Percentiles rank a stretch among this genome's conserved stretches.
Conservation (phyloP, 1,140 invertebrate species). For the Listronotus oregonensis region DNA sequence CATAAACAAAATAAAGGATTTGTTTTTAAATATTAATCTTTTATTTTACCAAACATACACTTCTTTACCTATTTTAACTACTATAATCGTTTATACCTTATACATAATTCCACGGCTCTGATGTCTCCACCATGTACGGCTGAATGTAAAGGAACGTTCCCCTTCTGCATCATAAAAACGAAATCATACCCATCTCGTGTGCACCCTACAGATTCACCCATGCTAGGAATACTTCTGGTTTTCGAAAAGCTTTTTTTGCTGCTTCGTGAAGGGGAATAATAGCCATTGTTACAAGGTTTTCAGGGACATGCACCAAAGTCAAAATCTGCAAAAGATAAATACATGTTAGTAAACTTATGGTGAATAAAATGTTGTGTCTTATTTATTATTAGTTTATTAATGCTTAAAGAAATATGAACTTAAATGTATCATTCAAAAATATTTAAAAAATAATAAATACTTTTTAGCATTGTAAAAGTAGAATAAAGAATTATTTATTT, state of each 20-base stretch:
- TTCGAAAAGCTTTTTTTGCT: slow-evolving; percentile 81
- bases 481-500: too few relatives aligned
- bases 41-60: too few relatives aligned
- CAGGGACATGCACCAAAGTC: slow-evolving; percentile 73
- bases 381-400: too few relatives aligned
- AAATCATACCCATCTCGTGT: slow-evolving; percentile 79
- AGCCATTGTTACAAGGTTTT: slow-evolving; percentile 80
- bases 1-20: too few relatives aligned
- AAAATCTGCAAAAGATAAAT: slow-evolving; percentile 62
- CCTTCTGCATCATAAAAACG: slow-evolving; percentile 81
- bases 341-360: too few relatives aligned
- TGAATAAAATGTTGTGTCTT: too few relatives aligned
- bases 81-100: slow-evolving; percentile 51
- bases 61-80: too few relatives aligned
- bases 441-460: too few relatives aligned
- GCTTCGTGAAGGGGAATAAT: slow-evolving; percentile 88
- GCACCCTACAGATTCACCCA: slow-evolving; percentile 77
- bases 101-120: slow-evolving; percentile 83
- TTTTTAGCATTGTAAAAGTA: too few relatives aligned
- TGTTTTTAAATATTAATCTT: too few relatives aligned
- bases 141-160: slow-evolving; percentile 84
- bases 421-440: too few relatives aligned
- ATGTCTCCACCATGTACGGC: slow-evolving; percentile 86
- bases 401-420: too few relatives aligned
- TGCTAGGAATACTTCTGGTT: slow-evolving; percentile 77